Evolutionary conservation across 2,113 vertebrate genomes (phyloP).

Genomic region (Mormyrus iriodes): DNA sequence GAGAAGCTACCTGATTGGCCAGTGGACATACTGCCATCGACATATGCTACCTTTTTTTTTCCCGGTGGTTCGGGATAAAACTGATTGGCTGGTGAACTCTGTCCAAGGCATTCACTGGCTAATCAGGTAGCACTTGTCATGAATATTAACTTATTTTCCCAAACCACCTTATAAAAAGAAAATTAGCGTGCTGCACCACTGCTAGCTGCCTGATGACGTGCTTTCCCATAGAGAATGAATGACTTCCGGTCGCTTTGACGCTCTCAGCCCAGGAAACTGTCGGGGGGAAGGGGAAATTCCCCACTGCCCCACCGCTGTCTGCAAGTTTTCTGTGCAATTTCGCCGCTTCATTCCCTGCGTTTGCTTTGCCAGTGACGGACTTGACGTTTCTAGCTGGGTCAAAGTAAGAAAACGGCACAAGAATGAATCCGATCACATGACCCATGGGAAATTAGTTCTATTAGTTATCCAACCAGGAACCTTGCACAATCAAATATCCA

Average conservation of each 20-base stretch:
- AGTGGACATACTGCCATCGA: too few species aligned
- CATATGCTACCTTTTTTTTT: too few species aligned
- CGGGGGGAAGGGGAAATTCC: neutral
- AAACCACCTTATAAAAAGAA: neutral
- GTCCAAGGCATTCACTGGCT: neutral
- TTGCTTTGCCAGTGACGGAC: neutral
- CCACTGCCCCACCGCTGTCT: neutral
- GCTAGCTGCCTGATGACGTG: neutral
- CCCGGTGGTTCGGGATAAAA: too few species aligned
- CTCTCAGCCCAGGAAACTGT: neutral
- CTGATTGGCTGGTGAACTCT: too few species aligned
- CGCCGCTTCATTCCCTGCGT: neutral
- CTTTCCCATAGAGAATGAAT: neutral
- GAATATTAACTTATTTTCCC: neutral
- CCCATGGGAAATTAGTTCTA: neutral
- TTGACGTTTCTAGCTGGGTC: neutral
- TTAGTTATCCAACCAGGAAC: neutral
- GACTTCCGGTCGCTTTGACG: neutral
- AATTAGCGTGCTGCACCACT: neutral
- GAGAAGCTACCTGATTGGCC: too few species aligned
- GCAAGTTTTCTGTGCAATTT: neutral
- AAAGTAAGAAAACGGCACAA: too few species aligned
- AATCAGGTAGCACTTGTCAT: neutral
- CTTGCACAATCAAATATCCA: conserved; percentile 6
- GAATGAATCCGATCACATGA: neutral